These are phyloP conservation scores for Eueremaeus valkanovi DNA, from an alignment of 2,888 invertebrate genomes.

Conservation along the genomic window DNA sequence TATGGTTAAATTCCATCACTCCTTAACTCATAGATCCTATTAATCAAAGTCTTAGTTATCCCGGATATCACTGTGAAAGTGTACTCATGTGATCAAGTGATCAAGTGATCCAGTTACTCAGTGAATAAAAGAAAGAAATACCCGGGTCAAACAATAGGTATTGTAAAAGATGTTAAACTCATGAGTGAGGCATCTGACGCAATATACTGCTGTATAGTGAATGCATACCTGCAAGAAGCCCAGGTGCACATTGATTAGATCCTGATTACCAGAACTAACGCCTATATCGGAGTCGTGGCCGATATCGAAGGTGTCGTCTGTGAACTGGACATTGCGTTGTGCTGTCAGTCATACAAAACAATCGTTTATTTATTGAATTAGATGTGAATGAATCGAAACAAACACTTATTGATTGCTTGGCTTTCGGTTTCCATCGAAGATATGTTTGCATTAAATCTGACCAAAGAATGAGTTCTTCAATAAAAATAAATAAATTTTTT, in stretches of 20 bases:
- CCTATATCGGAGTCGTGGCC: constrained; percentile 30
- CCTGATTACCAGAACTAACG: neutral
- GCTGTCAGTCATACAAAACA: neutral
- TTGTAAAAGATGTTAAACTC: no score
- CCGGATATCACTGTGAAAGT: no score
- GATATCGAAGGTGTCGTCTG: neutral
- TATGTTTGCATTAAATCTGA: neutral
- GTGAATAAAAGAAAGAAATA: no score
- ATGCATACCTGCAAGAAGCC: constrained; percentile 33
- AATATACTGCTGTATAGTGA: no score
- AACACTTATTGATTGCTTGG: neutral
- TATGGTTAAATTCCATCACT: no score
- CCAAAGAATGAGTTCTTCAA: neutral
- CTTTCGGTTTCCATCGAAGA: neutral
- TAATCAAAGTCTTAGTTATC: no score
- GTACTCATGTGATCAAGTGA: no score
- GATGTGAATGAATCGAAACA: neutral
- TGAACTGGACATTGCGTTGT: constrained; percentile 21
- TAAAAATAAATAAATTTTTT: neutral
- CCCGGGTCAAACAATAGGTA: no score
- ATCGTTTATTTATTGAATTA: neutral
- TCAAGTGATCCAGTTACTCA: no score
- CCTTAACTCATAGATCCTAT: no score
- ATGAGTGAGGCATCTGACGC: no score
- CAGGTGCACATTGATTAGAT: constrained; percentile 14